phyloP scores from a whole-genome alignment of 2,888 invertebrate species.

The Catocala nupta region DNA sequence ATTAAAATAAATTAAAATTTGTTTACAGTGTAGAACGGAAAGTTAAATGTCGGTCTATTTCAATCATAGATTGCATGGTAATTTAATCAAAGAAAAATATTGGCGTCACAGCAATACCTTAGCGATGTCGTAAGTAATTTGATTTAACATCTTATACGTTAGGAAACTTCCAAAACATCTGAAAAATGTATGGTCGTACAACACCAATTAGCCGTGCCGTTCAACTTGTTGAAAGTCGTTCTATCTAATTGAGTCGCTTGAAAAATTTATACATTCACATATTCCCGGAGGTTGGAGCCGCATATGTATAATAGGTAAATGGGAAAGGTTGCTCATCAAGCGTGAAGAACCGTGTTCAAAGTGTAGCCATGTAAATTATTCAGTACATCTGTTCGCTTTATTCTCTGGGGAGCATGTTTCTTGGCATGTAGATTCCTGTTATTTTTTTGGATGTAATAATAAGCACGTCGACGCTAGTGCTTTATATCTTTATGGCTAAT shows the following conservation, averaged over 20 bases:
- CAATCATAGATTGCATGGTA: too few species aligned
- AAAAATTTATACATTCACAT: conserved; percentile 42
- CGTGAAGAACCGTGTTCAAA: conserved; percentile 55
- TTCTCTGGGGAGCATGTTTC: conserved; percentile 54
- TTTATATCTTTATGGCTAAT: background rate
- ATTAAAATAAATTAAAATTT: background rate
- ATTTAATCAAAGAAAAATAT: too few species aligned
- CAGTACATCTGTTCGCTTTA: conserved; percentile 63
- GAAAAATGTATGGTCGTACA: conserved; percentile 14
- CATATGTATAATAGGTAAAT: conserved; percentile 48
- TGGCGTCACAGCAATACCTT: too few species aligned
- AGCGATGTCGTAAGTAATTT: background rate
- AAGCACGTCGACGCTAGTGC: background rate
- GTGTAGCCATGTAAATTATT: conserved; percentile 72
- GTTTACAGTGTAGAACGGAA: too few species aligned
- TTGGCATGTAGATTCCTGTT: conserved; percentile 59
- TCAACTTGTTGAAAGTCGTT: conserved; percentile 52
- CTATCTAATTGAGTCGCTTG: conserved; percentile 53
- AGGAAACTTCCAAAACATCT: background rate
- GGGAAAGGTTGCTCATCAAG: conserved; percentile 54
- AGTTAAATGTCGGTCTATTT: too few species aligned
- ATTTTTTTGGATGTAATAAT: conserved; percentile 43
- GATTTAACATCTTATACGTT: background rate
- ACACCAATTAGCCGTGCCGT: conserved; percentile 48
- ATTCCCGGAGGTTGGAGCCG: conserved; percentile 30